Conservation (phyloP, 2,888 invertebrate genomes). For the Platypus cylindrus region DNA sequence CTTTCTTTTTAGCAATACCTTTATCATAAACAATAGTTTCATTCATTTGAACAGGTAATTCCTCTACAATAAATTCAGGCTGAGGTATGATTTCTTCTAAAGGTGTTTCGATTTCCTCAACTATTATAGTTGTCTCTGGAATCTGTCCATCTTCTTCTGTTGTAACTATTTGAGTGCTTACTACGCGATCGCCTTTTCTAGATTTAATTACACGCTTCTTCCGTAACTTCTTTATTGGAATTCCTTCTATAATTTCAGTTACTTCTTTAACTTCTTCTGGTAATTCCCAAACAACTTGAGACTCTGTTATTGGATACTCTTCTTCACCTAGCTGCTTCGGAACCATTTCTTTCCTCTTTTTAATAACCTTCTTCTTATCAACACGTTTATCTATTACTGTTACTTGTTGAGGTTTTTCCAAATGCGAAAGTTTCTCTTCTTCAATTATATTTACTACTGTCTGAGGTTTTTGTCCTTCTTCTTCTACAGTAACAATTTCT, state of each 20-base stretch:
- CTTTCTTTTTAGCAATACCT: constrained; percentile 25
- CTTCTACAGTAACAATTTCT: constrained; percentile 25
- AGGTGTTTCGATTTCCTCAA: constrained; percentile 21
- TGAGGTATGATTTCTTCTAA: constrained; percentile 20
- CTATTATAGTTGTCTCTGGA: constrained; percentile 15
- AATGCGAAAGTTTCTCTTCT: constrained; percentile 29
- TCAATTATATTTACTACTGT: constrained; percentile 18
- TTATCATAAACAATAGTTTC: constrained; percentile 28
- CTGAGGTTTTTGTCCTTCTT: constrained; percentile 25
- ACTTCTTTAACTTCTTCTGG: constrained; percentile 26
- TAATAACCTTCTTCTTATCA: constrained; percentile 20
- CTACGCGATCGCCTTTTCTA: constrained; percentile 29
- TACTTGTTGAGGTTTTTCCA: constrained; percentile 25
- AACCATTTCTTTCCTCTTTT: constrained; percentile 32
- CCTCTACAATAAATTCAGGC: constrained; percentile 24
- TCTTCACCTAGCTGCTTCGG: constrained; percentile 25
- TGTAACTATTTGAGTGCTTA: constrained; percentile 34
- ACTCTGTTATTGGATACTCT: constrained; percentile 12
- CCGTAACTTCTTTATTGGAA: constrained; percentile 17
- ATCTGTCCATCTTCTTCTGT: constrained; percentile 22
- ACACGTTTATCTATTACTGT: constrained; percentile 28
- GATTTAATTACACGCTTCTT: constrained; percentile 22
- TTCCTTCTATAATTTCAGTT: constrained; percentile 29
- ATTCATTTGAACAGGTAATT: constrained; percentile 24
- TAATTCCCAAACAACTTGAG: constrained; percentile 24